phyloP scores from a whole-genome alignment of 2,797 vertebrate genomes.

The Furcifer pardalis region DNA sequence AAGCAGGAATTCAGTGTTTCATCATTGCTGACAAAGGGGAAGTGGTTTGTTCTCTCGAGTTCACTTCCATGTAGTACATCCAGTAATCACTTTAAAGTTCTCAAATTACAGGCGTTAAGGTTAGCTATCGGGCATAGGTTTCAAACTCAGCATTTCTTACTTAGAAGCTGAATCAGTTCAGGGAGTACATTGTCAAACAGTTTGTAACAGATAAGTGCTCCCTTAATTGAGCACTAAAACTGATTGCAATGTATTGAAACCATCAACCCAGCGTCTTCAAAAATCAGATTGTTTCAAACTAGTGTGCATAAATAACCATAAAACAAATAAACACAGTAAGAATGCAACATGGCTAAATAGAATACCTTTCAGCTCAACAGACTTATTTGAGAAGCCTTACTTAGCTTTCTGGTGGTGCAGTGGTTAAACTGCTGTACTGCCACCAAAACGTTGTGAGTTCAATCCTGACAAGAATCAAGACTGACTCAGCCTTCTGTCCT shows the following conservation, averaged over 20 bases:
- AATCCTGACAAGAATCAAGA: no score
- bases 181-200: not conserved
- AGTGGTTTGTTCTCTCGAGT: not conserved
- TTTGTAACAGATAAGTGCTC: not conserved
- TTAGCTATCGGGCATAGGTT: not conserved
- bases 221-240: accelerated
- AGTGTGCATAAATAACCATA: not conserved
- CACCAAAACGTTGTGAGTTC: no score
- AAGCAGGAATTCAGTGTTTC: not conserved
- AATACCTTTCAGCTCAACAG: no score
- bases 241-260: not conserved
- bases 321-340: not conserved
- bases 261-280: not conserved
- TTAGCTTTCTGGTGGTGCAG: no score
- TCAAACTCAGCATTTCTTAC: not conserved
- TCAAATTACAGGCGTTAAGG: not conserved
- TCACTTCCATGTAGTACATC: not conserved
- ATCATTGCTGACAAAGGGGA: not conserved
- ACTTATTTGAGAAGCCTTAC: no score
- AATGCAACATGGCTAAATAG: no score
- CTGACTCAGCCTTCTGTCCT: no score
- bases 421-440: no score
- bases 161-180: not conserved
- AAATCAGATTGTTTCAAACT: not conserved
- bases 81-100: not conserved